Percentiles rank a stretch among this genome's conserved stretches.
Evolutionary conservation across 92 coral and sea anemone species (phyloP).

Genomic region (Diadumene lineata): DNA sequence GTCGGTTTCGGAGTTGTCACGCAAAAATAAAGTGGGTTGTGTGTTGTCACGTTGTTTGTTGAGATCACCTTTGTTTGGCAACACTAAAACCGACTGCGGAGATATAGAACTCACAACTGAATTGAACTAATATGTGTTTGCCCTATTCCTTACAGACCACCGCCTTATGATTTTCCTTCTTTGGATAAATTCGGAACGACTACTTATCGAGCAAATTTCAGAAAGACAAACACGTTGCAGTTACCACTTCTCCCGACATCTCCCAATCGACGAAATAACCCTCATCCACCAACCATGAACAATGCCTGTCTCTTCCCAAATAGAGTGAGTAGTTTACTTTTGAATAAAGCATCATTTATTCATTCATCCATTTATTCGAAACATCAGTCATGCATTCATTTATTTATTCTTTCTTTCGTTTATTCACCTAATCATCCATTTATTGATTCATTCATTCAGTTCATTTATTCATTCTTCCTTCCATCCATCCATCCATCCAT

Average conservation of each 20-base stretch:
- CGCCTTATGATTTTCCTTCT: constrained; percentile 68
- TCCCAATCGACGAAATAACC: constrained; percentile 71
- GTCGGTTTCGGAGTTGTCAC: too few relatives aligned
- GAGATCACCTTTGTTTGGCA: too few relatives aligned
- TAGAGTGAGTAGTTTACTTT: constrained; percentile 49
- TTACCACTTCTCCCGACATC: constrained; percentile 66
- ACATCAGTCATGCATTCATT: neutral
- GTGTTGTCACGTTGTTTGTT: too few relatives aligned
- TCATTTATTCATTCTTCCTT: too few relatives aligned
- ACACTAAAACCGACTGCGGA: neutral
- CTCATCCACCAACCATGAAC: constrained; percentile 74
- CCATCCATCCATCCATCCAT: neutral
- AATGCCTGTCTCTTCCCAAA: constrained; percentile 68
- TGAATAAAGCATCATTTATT: neutral
- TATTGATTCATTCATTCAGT: too few relatives aligned
- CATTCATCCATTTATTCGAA: neutral
- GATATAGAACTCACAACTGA: too few relatives aligned
- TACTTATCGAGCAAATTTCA: constrained; percentile 63
- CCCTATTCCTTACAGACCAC: constrained; percentile 49
- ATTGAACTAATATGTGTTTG: neutral
- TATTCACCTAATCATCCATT: too few relatives aligned
- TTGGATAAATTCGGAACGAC: constrained; percentile 62
- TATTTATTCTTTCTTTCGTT: too few relatives aligned
- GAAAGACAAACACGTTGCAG: constrained; percentile 43
- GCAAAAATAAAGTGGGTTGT: too few relatives aligned